A percentile compares a stretch with the other conserved stretches of the same genome.
phyloP scores from a whole-genome alignment of 2,113 vertebrate genomes.

The Pao palembangensis region DNA sequence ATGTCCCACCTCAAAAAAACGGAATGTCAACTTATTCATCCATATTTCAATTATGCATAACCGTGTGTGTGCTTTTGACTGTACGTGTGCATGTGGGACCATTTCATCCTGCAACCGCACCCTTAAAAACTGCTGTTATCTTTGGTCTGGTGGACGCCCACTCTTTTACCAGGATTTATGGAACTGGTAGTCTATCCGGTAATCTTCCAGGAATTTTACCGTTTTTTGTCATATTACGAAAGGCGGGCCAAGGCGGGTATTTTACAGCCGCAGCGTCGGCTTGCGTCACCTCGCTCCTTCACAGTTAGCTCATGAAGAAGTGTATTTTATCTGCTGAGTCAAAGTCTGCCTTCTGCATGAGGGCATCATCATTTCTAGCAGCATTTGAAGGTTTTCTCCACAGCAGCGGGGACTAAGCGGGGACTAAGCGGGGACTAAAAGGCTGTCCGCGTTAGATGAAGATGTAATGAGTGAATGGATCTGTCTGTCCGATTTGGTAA shows the following conservation, averaged over 20 bases:
- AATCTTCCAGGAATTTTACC: slow-evolving; percentile 18
- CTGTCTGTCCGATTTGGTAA: slow-evolving; percentile 64
- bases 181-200: no score
- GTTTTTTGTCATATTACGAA: slow-evolving; percentile 53
- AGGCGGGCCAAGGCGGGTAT: slow-evolving; percentile 31
- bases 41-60: slow-evolving; percentile 17
- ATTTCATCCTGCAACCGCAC: neutral
- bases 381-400: slow-evolving; percentile 3
- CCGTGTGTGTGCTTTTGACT: neutral
- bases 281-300: slow-evolving; percentile 38
- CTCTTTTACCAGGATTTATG: slow-evolving; percentile 27
- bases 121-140: neutral
- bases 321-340: slow-evolving; percentile 26
- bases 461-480: slow-evolving; percentile 61
- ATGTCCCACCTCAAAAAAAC: neutral
- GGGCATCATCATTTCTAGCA: slow-evolving; percentile 37
- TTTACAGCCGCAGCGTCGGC: slow-evolving; percentile 41
- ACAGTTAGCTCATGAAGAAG: slow-evolving; percentile 26
- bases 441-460: slow-evolving; percentile 43
- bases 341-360: slow-evolving; percentile 33
- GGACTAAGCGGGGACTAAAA: slow-evolving; percentile 30
- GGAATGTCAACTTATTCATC: slow-evolving; percentile 7
- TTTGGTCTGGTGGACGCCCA: neutral
- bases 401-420: neutral
- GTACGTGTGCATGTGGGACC: neutral